These are phyloP conservation scores for Chitala chitala DNA, from an alignment of 2,113 vertebrate species.

Conservation along the genomic window DNA sequence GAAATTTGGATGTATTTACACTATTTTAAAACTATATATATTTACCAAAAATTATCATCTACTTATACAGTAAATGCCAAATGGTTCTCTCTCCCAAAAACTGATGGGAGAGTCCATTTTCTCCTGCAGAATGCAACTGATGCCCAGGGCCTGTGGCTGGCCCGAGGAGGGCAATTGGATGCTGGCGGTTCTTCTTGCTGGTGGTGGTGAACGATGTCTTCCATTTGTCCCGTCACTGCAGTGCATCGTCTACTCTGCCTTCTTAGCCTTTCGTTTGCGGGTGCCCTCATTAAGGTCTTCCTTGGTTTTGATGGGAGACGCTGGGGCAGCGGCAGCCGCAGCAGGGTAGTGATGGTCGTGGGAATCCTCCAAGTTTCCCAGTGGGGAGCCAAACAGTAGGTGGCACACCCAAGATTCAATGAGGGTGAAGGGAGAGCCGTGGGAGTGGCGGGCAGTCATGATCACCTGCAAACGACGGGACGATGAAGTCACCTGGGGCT, in stretches of 20 bases:
- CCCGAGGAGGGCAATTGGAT: conserved; percentile 39
- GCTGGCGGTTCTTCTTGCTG: conserved; percentile 28
- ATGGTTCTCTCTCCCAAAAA: conserved; percentile 41
- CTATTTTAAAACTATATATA: conserved; percentile 48
- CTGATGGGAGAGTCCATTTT: conserved; percentile 45
- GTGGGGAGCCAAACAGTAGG: conserved; percentile 74
- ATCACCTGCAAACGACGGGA: conserved; percentile 67
- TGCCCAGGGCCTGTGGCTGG: conserved; percentile 4
- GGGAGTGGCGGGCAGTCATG: conserved; percentile 89
- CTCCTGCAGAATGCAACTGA: conserved; percentile 19
- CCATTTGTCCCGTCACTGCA: not conserved
- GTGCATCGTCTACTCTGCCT: conserved; percentile 70
- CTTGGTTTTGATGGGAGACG: conserved; percentile 76
- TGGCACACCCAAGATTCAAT: conserved; percentile 79
- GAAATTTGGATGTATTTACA: conserved; percentile 57
- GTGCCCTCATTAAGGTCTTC: conserved; percentile 89
- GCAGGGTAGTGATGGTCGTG: conserved; percentile 58
- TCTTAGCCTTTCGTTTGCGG: conserved; percentile 91
- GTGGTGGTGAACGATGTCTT: not conserved
- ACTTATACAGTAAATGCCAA: conserved; percentile 52
- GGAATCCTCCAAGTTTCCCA: conserved; percentile 57
- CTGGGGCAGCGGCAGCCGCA: conserved; percentile 31
- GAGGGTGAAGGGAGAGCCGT: conserved; percentile 81
- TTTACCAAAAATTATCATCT: conserved; percentile 51
- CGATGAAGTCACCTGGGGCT: too few species aligned